Percentiles rank a stretch among this genome's conserved stretches.
These are phyloP conservation scores for Hyla sarda DNA, from an alignment of 2,113 vertebrate species.

Conservation along the genomic window DNA sequence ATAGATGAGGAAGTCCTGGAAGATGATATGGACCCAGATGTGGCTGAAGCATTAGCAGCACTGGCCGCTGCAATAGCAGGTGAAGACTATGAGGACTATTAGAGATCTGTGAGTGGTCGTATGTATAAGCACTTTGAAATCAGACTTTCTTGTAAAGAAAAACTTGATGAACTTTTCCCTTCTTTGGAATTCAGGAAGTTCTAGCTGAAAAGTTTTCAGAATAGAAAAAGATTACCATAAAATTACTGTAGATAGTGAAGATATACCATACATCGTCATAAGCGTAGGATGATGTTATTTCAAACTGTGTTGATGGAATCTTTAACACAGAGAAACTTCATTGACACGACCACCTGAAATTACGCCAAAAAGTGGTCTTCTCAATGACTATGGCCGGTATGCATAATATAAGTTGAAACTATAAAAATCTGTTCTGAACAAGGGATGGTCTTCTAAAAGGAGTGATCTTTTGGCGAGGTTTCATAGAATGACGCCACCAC, in stretches of 20 bases:
- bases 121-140: neutral
- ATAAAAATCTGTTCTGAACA: too few species aligned
- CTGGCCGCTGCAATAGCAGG: constrained; percentile 90
- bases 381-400: too few species aligned
- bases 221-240: neutral
- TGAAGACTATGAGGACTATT: constrained; percentile 20
- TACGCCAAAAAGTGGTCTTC: too few species aligned
- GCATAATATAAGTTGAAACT: too few species aligned
- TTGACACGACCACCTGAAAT: too few species aligned
- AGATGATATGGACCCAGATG: constrained; percentile 83
- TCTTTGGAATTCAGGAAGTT: neutral
- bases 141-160: neutral
- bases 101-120: neutral
- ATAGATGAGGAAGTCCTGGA: constrained; percentile 20
- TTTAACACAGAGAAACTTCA: too few species aligned
- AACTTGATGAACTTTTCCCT: neutral
- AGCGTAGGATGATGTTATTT: too few species aligned
- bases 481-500: constrained; percentile 7
- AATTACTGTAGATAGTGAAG: too few species aligned
- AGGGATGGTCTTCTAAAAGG: too few species aligned
- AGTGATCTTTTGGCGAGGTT: too few species aligned
- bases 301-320: too few species aligned
- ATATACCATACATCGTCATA: too few species aligned
- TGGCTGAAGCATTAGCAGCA: constrained; percentile 91
- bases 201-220: neutral